Conservation (phyloP, 1,140 invertebrate species). For the Pararge aegeria region DNA sequence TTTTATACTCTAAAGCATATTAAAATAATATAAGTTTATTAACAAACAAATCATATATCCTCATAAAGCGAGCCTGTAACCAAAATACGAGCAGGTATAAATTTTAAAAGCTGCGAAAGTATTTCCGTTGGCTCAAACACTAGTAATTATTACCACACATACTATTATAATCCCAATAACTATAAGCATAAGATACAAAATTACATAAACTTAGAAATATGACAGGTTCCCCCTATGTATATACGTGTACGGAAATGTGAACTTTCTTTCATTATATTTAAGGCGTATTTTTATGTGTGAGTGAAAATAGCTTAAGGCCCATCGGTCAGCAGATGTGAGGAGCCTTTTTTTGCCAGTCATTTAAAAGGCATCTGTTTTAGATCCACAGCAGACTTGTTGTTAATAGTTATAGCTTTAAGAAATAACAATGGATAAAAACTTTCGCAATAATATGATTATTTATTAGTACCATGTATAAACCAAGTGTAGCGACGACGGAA, state of each 20-base stretch:
- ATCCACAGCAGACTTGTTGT: conserved; percentile 16
- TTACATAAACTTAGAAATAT: conserved; percentile 17
- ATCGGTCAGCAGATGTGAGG: conserved; percentile 40
- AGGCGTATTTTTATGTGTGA: conserved; percentile 19
- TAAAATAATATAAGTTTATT: neutral
- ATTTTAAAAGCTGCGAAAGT: conserved; percentile 34
- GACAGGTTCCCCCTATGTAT: conserved; percentile 22
- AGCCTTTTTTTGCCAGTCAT: conserved; percentile 42
- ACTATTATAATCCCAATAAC: neutral
- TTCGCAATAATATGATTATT: neutral
- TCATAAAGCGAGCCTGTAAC: neutral
- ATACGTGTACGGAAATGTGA: conserved; percentile 1
- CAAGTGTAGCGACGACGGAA: neutral
- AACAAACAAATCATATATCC: neutral
- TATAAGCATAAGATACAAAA: conserved; percentile 15
- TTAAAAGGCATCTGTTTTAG: conserved; percentile 44
- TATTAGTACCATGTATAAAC: too few species aligned
- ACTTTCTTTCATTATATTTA: conserved; percentile 9
- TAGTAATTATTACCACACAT: conserved; percentile 17
- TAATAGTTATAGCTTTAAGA: neutral
- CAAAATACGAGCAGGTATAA: conserved; percentile 21
- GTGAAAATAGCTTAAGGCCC: conserved; percentile 17
- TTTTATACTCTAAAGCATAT: neutral
- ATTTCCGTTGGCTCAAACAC: conserved; percentile 27
- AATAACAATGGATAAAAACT: neutral